Percentiles rank a stretch among this genome's conserved stretches.
Evolutionary conservation across 2,113 vertebrate species (phyloP).

Genomic region (Gavia stellata): DNA sequence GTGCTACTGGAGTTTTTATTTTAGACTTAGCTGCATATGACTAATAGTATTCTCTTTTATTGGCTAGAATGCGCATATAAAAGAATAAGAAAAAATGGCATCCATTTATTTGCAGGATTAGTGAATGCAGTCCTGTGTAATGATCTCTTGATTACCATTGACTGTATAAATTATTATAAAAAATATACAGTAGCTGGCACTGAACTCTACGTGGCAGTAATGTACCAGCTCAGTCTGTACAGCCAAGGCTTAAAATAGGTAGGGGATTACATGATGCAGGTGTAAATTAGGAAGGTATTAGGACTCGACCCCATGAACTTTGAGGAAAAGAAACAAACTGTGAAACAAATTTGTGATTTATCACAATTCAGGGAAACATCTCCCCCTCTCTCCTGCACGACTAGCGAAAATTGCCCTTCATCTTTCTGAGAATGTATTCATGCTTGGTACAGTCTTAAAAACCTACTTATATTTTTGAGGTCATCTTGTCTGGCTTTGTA

Average conservation of each 20-base stretch:
- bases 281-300: conserved; percentile 5
- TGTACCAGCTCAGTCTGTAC: neutral
- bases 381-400: neutral
- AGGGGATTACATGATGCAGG: neutral
- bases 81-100: neutral
- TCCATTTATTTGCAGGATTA: neutral
- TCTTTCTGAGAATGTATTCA: neutral
- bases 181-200: conserved; percentile 4
- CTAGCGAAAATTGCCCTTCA: neutral
- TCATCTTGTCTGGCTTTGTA: conserved; percentile 1
- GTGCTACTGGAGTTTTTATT: neutral
- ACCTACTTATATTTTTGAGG: conserved; percentile 3
- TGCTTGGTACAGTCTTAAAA: neutral
- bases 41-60: neutral
- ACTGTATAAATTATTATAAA: neutral
- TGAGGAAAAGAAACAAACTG: neutral
- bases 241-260: conserved; percentile 14
- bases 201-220: conserved; percentile 39
- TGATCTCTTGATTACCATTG: neutral
- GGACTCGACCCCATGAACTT: neutral
- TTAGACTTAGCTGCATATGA: neutral
- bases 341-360: neutral
- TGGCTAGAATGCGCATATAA: neutral
- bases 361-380: neutral
- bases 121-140: neutral